A percentile compares a stretch with the other conserved stretches of the same genome.
Conservation (phyloP, 2,888 invertebrate species). For the Penaeus monodon region DNA sequence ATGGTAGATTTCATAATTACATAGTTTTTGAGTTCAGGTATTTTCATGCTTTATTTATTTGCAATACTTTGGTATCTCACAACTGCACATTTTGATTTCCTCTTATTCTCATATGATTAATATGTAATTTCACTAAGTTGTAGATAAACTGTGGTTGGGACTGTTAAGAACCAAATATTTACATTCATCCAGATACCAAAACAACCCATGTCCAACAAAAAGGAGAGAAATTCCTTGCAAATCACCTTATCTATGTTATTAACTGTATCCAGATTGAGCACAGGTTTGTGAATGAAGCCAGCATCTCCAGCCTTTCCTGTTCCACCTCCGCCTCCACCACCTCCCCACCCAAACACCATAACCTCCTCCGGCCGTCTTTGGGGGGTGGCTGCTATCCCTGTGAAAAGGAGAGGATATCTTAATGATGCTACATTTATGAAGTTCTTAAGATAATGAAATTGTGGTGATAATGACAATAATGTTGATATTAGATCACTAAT, state of each 20-base stretch:
- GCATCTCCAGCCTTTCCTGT: conserved; percentile 31
- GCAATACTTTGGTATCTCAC: too few relatives aligned
- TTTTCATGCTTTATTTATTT: too few relatives aligned
- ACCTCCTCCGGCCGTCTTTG: conserved; percentile 24
- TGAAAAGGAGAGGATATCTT: background rate
- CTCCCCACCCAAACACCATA: conserved; percentile 27
- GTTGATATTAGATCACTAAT: background rate
- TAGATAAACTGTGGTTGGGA: too few relatives aligned
- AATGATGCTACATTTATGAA: background rate
- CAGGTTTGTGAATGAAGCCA: conserved; percentile 55
- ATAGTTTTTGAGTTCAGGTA: too few relatives aligned
- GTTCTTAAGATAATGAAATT: background rate
- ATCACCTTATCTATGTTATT: conserved; percentile 59
- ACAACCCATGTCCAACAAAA: too few relatives aligned
- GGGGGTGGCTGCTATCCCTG: conserved; percentile 52
- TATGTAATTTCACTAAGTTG: too few relatives aligned
- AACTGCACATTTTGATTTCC: too few relatives aligned
- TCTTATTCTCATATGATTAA: too few relatives aligned
- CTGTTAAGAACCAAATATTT: too few relatives aligned
- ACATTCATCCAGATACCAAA: too few relatives aligned
- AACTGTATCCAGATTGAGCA: conserved; percentile 47
- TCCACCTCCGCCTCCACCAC: conserved; percentile 47
- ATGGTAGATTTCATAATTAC: too few relatives aligned
- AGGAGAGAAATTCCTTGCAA: background rate
- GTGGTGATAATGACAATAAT: background rate